Evolutionary conservation across 1,140 invertebrate species (phyloP).

Genomic region (Teleopsis dalmanni): DNA sequence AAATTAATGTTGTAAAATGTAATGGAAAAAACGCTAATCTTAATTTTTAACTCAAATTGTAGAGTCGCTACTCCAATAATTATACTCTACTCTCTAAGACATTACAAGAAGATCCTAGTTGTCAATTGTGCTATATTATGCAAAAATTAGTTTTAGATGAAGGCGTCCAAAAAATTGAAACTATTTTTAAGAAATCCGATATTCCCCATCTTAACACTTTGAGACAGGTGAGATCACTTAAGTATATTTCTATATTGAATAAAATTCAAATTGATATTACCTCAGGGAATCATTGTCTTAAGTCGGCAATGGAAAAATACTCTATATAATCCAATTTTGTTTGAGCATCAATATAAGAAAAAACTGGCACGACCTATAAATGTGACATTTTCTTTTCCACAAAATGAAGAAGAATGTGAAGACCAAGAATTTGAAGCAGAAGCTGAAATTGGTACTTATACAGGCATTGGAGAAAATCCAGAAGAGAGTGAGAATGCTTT

Average conservation of each 20-base stretch:
- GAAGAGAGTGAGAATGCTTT: slow-evolving; percentile 46
- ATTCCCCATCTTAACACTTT: slow-evolving; percentile 81
- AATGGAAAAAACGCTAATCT: neutral
- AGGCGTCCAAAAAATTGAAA: slow-evolving; percentile 68
- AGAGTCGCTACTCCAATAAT: slow-evolving; percentile 84
- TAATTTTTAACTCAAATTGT: slow-evolving; percentile 20
- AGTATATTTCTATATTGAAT: too few species aligned
- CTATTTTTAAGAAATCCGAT: slow-evolving; percentile 72
- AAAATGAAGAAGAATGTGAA: slow-evolving; percentile 59
- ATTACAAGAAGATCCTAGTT: slow-evolving; percentile 90
- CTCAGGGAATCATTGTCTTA: slow-evolving; percentile 79
- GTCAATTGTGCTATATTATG: slow-evolving; percentile 84
- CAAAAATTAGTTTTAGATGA: slow-evolving; percentile 75
- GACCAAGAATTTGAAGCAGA: slow-evolving; percentile 40
- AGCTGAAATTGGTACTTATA: slow-evolving; percentile 37
- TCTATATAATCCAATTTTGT: slow-evolving; percentile 82
- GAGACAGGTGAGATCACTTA: slow-evolving; percentile 56
- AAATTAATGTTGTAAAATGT: neutral
- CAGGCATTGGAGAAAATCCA: slow-evolving; percentile 40
- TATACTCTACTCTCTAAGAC: slow-evolving; percentile 82
- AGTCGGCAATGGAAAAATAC: slow-evolving; percentile 96
- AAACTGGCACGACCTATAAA: slow-evolving; percentile 75
- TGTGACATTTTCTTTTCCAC: slow-evolving; percentile 79
- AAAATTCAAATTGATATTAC: slow-evolving; percentile 9
- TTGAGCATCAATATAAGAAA: slow-evolving; percentile 83